Percentiles rank a stretch among this genome's conserved stretches.
Conservation (phyloP, 1,140 invertebrate genomes). For the Neodiprion pinetum region DNA sequence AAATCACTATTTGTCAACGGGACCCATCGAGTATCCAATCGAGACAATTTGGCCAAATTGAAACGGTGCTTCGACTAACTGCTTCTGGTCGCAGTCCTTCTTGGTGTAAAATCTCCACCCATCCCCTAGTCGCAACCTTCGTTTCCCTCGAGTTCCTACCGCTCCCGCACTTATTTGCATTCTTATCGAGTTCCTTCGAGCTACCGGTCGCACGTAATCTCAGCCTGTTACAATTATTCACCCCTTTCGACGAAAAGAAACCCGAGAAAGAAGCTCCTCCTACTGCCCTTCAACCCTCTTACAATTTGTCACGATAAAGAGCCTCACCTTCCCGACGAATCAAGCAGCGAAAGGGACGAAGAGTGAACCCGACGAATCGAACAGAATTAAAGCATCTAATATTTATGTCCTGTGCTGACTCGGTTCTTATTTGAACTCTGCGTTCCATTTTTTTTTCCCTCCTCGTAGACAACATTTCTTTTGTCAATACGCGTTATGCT, state of each 20-base stretch:
- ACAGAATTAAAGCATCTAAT: background rate
- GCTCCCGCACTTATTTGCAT: slow-evolving; percentile 3
- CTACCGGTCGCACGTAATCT: slow-evolving; percentile 30
- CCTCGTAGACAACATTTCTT: background rate
- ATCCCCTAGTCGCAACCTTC: background rate
- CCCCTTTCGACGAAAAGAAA: slow-evolving; percentile 36
- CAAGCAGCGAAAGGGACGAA: slow-evolving; percentile 1
- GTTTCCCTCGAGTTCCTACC: background rate
- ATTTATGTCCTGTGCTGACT: background rate
- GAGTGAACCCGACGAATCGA: background rate
- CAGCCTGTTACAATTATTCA: slow-evolving; percentile 52
- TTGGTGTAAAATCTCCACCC: background rate
- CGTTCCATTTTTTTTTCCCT: background rate
- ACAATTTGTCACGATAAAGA: slow-evolving; percentile 45
- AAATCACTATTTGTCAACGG: slow-evolving; percentile 1
- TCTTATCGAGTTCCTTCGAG: background rate
- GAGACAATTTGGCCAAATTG: slow-evolving; percentile 13
- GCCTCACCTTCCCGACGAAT: slow-evolving; percentile 13
- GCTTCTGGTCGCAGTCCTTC: background rate
- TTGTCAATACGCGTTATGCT: slow-evolving; percentile 8
- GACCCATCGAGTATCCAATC: background rate
- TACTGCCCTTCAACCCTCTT: slow-evolving; percentile 19
- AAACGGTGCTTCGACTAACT: slow-evolving; percentile 7
- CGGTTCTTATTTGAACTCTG: slow-evolving; percentile 15
- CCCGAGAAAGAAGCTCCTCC: slow-evolving; percentile 9